Base-by-base conservation (phyloP, 2,888 invertebrate genomes). In the Cyclophora albipunctata region DNA sequence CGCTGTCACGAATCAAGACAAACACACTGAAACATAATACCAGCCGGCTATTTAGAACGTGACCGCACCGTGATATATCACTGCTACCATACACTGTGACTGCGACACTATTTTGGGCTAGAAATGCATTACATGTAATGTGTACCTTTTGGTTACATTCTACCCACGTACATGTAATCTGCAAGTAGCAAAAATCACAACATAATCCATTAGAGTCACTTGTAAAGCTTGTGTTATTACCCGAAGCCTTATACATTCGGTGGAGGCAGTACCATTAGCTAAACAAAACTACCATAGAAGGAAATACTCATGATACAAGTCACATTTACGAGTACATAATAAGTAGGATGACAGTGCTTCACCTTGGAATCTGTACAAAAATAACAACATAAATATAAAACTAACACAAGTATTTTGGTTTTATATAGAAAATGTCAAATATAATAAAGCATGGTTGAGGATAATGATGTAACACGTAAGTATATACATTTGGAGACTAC, bases 11-110 rank as follows among this genome's bases (percentile, higher is more conserved):
- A 78, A 69, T 67, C 69, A 71, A 69, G 69, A 79, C 76, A 76
- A 71, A 75, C 66, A 66, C 70, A 70, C 64, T 72, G 81, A 78
- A 81, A 81, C 76, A 75, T 77, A 78, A 80, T 79, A 78, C 79
- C 74, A 72, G 67, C 72, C 65, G 73, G 74, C 71, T 82, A 83
- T 82, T 81, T 74, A 75, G 83, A 81, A 82, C 83, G 82, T 81
- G 81, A 82, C 83, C 71, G 67, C 68, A 67, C 69, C 60, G 69
- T 69, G 73, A 76, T 71, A 76, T 69, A 73, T 75, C 75, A 70
- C 69, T 5, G 4, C 66, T 61, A 66, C 63, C 67, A 69, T 62
- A 66, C 61, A 62, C 55, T 66, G 64, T 69, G 63, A 60, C 58
- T 67, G 42, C 66, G 62, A 58, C 51, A 58, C 64, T 62, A 64